These are phyloP conservation scores for Idaea aversata DNA, from an alignment of 2,888 invertebrate genomes.

Conservation along the genomic window DNA sequence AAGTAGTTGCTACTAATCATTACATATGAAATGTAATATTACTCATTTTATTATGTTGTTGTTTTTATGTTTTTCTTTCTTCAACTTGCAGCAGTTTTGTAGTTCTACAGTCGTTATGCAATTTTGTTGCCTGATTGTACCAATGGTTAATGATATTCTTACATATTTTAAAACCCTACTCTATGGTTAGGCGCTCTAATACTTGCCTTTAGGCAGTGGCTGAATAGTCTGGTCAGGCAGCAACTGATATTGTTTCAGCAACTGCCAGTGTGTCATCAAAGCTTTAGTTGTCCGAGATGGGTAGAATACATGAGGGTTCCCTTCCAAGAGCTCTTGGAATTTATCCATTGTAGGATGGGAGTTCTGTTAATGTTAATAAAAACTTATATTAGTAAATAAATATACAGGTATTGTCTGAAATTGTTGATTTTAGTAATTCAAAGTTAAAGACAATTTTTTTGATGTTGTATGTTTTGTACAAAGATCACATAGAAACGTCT, in stretches of 20 bases:
- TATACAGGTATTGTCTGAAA: no score
- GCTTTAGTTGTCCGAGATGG: constrained; percentile 92
- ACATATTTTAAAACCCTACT: neutral
- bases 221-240: constrained; percentile 93
- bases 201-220: constrained; percentile 75
- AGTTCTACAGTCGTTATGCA: neutral
- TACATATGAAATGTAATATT: no score
- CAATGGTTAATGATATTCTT: neutral
- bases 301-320: constrained; percentile 92
- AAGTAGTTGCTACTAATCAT: no score
- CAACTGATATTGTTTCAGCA: constrained; percentile 94
- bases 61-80: no score
- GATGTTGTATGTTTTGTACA: no score
- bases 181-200: neutral
- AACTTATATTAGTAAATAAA: no score
- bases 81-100: no score
- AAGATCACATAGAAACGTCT: no score
- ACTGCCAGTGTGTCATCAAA: constrained; percentile 93
- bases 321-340: constrained; percentile 91
- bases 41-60: no score
- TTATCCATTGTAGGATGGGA: constrained; percentile 86
- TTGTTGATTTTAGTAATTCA: no score
- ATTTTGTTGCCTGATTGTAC: no score
- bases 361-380: constrained; percentile 69
- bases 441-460: no score